phyloP scores from a whole-genome alignment of 2,113 vertebrate genomes.

The Apus apus region DNA sequence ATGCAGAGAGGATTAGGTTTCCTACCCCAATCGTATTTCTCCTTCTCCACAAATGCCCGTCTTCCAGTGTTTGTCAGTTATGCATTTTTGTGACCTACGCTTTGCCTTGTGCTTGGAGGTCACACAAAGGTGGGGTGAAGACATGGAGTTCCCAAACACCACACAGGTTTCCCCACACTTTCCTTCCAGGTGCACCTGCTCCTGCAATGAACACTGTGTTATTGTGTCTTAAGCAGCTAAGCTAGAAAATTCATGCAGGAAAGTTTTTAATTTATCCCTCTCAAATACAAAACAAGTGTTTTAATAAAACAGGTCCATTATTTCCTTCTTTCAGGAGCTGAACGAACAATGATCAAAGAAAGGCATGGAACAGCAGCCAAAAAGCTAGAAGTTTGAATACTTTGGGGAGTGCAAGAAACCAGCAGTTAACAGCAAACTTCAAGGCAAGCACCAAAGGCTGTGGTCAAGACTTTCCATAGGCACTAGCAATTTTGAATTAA shows the following conservation, averaged over 20 bases:
- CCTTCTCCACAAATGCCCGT: neutral
- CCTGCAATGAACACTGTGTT: neutral
- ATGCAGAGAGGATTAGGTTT: neutral
- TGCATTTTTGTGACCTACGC: neutral
- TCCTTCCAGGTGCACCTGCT: neutral
- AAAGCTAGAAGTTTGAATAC: neutral
- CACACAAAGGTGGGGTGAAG: neutral
- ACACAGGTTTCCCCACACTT: neutral
- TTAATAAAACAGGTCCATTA: conserved; percentile 26
- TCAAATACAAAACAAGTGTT: neutral
- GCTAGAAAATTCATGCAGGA: neutral
- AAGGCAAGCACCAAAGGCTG: neutral
- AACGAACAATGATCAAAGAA: conserved; percentile 9
- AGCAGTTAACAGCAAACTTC: neutral
- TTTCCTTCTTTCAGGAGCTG: conserved; percentile 10
- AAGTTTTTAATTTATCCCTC: conserved; percentile 29
- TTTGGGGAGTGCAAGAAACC: neutral
- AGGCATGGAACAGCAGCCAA: neutral
- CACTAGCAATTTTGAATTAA: neutral
- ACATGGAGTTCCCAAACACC: neutral
- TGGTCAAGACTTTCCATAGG: neutral
- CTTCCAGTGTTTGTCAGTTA: neutral
- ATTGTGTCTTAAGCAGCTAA: neutral
- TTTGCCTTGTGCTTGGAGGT: neutral
- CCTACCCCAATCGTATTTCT: neutral